A percentile compares a stretch with the other conserved stretches of the same genome.
Conservation (phyloP, 2,797 vertebrate genomes). For the Clarias pachynema region DNA sequence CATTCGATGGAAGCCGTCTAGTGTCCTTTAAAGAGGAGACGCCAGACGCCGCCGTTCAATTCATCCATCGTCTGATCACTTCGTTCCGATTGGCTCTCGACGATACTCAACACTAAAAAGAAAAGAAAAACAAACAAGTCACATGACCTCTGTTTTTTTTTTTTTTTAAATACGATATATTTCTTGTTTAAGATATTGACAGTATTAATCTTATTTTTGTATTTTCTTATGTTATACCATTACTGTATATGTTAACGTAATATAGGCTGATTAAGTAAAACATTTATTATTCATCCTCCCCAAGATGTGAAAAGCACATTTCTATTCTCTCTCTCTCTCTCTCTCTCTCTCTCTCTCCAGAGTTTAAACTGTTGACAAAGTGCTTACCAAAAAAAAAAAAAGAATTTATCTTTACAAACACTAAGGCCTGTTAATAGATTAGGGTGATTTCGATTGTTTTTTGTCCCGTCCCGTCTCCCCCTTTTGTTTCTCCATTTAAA, state of each 20-base stretch:
- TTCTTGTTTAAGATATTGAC: constrained; percentile 97
- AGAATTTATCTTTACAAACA: constrained; percentile 82
- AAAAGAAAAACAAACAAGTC: constrained; percentile 49
- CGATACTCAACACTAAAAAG: constrained; percentile 81
- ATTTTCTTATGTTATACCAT: constrained; percentile 99
- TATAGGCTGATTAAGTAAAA: constrained; percentile 84
- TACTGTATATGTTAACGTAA: constrained; percentile 92
- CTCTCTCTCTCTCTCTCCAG: constrained; percentile 79
- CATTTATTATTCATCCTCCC: constrained; percentile 72
- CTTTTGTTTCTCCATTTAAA: constrained; percentile 65
- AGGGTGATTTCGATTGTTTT: constrained; percentile 69
- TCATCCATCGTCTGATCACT: constrained; percentile 45
- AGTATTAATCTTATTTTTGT: constrained; percentile 99
- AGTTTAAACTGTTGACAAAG: constrained; percentile 83
- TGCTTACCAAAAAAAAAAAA: constrained; percentile 88
- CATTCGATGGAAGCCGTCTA: constrained; percentile 78
- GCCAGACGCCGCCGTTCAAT: constrained; percentile 75
- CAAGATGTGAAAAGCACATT: constrained; percentile 90
- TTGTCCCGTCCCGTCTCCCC: constrained; percentile 56
- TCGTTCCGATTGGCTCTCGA: constrained; percentile 78
- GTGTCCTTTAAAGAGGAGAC: constrained; percentile 27
- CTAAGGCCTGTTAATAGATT: constrained; percentile 72
- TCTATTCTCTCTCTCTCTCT: constrained; percentile 73
- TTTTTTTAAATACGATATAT: constrained; percentile 88
- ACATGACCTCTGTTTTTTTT: constrained; percentile 64